phyloP scores from a whole-genome alignment of 2,797 vertebrate genomes.

The Sebastes paucispinis region DNA sequence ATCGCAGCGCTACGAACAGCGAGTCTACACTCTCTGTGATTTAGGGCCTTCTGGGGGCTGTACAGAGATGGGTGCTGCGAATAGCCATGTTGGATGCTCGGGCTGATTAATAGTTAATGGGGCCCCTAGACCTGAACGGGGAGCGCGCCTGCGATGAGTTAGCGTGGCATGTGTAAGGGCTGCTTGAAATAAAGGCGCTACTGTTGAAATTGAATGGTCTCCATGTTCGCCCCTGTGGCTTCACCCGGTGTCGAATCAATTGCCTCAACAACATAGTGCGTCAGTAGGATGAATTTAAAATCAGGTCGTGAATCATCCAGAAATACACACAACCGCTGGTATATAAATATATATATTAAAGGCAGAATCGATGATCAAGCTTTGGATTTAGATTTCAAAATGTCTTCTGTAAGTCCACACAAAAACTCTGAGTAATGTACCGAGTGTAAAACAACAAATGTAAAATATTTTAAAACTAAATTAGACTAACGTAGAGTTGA shows the following conservation, averaged over 20 bases:
- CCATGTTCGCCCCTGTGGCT: constrained; percentile 27
- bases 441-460: too few relatives aligned
- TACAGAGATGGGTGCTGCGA: constrained; percentile 4
- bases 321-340: background rate
- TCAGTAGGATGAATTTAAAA: background rate
- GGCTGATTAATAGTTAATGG: constrained; percentile 48
- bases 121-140: background rate
- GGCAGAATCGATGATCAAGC: background rate
- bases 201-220: constrained; percentile 29
- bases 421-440: too few relatives aligned
- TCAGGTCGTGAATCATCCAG: constrained; percentile 3
- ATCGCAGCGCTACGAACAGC: background rate
- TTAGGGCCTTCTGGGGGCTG: constrained; percentile 44
- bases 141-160: constrained; percentile 25
- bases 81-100: constrained; percentile 5
- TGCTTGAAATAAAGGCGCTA: constrained; percentile 34
- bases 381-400: background rate
- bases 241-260: constrained; percentile 18
- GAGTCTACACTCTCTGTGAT: constrained; percentile 38
- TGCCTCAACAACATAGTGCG: background rate
- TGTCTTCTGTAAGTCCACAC: too few relatives aligned
- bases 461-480: too few relatives aligned
- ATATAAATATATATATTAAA: background rate
- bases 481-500: too few relatives aligned
- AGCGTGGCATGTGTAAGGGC: constrained; percentile 1